phyloP scores from a whole-genome alignment of 2,888 invertebrate species.

The Tridacna gigas region DNA sequence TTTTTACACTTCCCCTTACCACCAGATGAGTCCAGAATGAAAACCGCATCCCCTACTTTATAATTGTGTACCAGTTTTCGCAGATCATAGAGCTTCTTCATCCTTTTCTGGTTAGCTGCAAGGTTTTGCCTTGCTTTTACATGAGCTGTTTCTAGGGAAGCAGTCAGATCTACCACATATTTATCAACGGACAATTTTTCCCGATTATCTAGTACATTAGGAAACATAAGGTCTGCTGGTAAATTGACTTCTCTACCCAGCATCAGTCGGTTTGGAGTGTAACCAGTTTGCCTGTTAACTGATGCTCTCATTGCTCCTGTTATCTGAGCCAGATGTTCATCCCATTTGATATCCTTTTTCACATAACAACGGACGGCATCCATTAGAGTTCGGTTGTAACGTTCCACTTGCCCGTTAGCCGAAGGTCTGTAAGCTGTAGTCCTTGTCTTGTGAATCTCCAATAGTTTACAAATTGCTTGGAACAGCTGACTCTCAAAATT shows the following conservation, averaged over 20 bases:
- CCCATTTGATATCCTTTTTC: neutral
- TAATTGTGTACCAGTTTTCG: constrained; percentile 5
- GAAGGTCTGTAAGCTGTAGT: constrained; percentile 18
- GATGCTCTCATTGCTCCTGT: constrained; percentile 14
- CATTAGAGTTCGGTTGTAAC: constrained; percentile 21
- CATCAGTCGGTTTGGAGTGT: constrained; percentile 28
- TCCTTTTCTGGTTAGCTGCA: constrained; percentile 1
- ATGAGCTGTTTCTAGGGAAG: constrained; percentile 32
- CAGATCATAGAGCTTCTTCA: constrained; percentile 42
- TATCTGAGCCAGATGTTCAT: constrained; percentile 15
- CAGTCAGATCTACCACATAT: neutral
- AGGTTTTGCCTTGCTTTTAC: constrained; percentile 32
- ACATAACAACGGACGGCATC: constrained; percentile 33
- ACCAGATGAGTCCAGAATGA: constrained; percentile 29
- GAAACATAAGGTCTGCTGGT: neutral
- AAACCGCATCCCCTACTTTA: constrained; percentile 40
- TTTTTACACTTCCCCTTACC: constrained; percentile 36
- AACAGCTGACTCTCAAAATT: constrained; percentile 23
- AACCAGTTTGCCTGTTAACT: constrained; percentile 28
- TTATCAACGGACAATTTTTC: neutral
- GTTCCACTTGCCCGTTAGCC: neutral
- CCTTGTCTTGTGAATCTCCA: constrained; percentile 28
- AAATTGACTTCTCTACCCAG: constrained; percentile 25
- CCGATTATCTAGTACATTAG: neutral
- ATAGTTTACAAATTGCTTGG: neutral